These are phyloP conservation scores for Xiphorhynchus erythropygius DNA, from an alignment of 2,797 vertebrate species.

Conservation along the genomic window DNA sequence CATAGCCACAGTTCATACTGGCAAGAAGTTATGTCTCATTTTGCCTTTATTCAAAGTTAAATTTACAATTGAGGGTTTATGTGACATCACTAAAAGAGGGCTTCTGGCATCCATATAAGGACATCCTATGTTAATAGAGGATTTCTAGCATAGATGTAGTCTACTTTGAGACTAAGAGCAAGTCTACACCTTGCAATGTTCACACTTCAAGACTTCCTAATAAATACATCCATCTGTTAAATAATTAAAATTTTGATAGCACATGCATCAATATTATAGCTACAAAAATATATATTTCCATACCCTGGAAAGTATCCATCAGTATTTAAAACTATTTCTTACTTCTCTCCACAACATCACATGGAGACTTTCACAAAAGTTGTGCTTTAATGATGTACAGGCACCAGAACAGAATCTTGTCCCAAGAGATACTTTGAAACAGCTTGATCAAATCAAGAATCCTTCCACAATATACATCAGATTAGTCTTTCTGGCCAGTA, in stretches of 20 bases:
- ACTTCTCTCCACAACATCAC: neutral
- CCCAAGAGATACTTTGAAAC: neutral
- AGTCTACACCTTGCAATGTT: neutral
- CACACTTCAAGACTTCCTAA: conserved; percentile 16
- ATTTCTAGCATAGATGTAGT: neutral
- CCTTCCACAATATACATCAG: neutral
- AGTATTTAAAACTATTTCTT: neutral
- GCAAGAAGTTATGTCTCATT: neutral
- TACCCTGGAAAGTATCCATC: neutral
- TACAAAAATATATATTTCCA: neutral
- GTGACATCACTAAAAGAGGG: neutral
- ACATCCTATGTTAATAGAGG: neutral
- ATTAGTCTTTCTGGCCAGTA: neutral
- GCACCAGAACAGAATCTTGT: neutral
- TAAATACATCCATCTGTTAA: conserved; percentile 17
- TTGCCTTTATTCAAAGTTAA: neutral
- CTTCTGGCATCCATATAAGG: neutral
- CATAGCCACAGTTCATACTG: neutral
- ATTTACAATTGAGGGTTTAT: neutral
- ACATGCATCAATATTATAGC: neutral
- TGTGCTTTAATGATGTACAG: neutral
- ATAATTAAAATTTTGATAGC: conserved; percentile 21
- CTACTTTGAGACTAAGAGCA: neutral
- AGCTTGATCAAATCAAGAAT: neutral
- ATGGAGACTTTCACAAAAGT: neutral